A percentile compares a stretch with the other conserved stretches of the same genome.
phyloP scores from a whole-genome alignment of 2,113 vertebrate species.

The Syngnathus floridae region DNA sequence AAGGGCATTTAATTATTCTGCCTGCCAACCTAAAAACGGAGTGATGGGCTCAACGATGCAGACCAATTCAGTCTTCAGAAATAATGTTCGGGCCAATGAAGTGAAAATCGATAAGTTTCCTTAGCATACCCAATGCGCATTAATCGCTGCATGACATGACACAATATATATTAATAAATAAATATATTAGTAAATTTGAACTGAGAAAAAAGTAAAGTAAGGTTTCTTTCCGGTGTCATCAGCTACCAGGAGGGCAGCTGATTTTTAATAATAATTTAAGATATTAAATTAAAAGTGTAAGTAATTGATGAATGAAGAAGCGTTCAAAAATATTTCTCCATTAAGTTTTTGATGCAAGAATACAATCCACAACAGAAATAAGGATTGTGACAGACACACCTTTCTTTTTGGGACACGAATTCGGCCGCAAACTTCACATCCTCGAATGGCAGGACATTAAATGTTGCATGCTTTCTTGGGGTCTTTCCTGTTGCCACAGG shows the following conservation, averaged over 20 bases:
- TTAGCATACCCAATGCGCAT: too few species aligned
- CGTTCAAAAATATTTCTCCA: neutral
- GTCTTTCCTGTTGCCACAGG: conserved; percentile 28
- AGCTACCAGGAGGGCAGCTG: too few species aligned
- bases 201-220: too few species aligned
- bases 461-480: conserved; percentile 17
- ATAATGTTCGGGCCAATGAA: too few species aligned
- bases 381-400: conserved; percentile 25
- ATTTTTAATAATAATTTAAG: too few species aligned
- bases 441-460: conserved; percentile 50
- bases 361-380: neutral
- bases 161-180: neutral
- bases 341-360: neutral
- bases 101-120: too few species aligned
- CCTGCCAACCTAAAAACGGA: too few species aligned
- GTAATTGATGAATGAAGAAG: neutral
- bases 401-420: conserved; percentile 41
- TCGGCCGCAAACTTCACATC: conserved; percentile 32
- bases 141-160: neutral
- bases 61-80: too few species aligned
- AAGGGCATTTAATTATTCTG: too few species aligned
- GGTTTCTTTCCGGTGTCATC: too few species aligned
- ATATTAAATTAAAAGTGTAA: neutral
- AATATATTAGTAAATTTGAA: neutral
- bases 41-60: too few species aligned